Base-by-base conservation (phyloP, 2,888 invertebrate genomes). In the Tromatobia lineatoria region DNA sequence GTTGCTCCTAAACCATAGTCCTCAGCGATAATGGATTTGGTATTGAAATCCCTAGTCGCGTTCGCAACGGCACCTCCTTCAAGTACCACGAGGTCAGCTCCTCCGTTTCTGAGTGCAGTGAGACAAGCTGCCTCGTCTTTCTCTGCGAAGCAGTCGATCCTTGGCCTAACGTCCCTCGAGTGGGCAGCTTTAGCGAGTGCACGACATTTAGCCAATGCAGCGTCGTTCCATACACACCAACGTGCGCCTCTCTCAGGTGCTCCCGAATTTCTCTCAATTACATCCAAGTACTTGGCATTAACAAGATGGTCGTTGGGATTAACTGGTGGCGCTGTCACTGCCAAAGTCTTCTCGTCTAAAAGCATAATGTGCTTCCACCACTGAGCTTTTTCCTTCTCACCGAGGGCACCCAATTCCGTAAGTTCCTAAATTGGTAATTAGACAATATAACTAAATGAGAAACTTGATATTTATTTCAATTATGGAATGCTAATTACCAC, bases 91-190 rank as follows among this genome's bases (percentile, higher is more conserved):
- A 97, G 93, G 89, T 98, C 97, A 8, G 97, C 96, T 1, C 95
- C 95, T 85, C 96, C 96, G 87, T 96, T 95, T 89, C 95, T 95
- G 11, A 97, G 95, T 66, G 95, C 95, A 85, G 95, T 95, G 90
- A 97, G 94, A 91, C 97, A 98, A 45, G 95, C 95, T 11, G 95
- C 95, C 66, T 96, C 95, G 34, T 95, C 95, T 52, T 95, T 94
- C 59, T 96, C 96, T 85, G 95, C 94, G 0, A 96, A 94, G 91
- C 98, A 99, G 90, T 97, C 96, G 67, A 98, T 95, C 87, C 96
- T 95, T 0, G 98, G 98, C 7, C 97, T 95, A 57, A 97, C 96
- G 90, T 97, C 96, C 78, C 97, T 95, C 2, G 97, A 96, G 92
- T 96, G 97, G 0, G 97, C 96, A 42, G 96, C 96, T 82, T 95